A percentile compares a stretch with the other conserved stretches of the same genome.
These are phyloP conservation scores for Cremastobaeus sp. DNA, from an alignment of 2,888 invertebrate species.

Conservation along the genomic window DNA sequence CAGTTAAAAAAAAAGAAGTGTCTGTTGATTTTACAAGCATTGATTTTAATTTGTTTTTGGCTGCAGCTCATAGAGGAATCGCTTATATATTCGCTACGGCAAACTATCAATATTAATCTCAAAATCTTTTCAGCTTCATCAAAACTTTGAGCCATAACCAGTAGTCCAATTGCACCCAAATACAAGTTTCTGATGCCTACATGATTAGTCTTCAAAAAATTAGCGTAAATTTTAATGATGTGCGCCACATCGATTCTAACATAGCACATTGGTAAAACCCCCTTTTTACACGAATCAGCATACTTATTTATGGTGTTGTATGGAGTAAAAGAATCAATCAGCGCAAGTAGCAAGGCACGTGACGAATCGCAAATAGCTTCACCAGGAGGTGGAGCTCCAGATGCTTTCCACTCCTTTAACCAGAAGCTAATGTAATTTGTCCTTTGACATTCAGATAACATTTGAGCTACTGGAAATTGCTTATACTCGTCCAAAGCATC, in stretches of 20 bases:
- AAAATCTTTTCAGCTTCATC: conserved; percentile 13
- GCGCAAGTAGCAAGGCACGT: not conserved
- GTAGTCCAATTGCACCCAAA: conserved; percentile 12
- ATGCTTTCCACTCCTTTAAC: not conserved
- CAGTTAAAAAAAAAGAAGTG: no score
- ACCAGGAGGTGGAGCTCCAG: not conserved
- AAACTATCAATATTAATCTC: conserved; percentile 2
- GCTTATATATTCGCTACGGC: not conserved
- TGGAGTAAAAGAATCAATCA: not conserved
- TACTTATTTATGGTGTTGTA: not conserved
- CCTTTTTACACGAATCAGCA: not conserved
- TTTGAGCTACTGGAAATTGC: conserved; percentile 51
- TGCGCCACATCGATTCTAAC: conserved; percentile 10
- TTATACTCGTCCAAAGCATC: conserved; percentile 1
- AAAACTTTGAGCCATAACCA: conserved; percentile 4
- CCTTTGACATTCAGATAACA: conserved; percentile 34
- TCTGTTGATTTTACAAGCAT: no score
- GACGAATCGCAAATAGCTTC: not conserved
- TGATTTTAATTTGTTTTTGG: no score
- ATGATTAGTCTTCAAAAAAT: conserved; percentile 1
- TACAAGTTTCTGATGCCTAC: conserved; percentile 4
- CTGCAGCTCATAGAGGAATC: no score
- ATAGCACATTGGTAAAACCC: not conserved
- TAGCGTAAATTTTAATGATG: not conserved
- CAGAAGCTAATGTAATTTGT: conserved; percentile 35